These are phyloP conservation scores for Lamproptera curius DNA, from an alignment of 2,888 invertebrate species.

Conservation along the genomic window DNA sequence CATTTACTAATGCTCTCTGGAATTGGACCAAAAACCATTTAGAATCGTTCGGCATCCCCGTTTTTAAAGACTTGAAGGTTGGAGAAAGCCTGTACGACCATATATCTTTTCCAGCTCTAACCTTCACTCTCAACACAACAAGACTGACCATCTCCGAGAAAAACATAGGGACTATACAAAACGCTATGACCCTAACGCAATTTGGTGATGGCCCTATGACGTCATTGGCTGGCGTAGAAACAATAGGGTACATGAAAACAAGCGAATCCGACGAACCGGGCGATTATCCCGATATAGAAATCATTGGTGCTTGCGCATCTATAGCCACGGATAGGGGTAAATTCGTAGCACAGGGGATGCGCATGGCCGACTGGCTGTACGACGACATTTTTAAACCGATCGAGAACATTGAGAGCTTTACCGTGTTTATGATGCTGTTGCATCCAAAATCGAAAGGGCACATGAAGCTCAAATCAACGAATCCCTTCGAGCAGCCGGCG, in stretches of 20 bases:
- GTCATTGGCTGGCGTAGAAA: slow-evolving; percentile 76
- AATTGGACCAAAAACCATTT: slow-evolving; percentile 81
- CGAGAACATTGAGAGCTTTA: slow-evolving; percentile 62
- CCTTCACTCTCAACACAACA: slow-evolving; percentile 72
- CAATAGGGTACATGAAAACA: slow-evolving; percentile 78
- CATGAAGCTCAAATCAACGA: slow-evolving; percentile 78
- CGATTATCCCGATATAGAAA: slow-evolving; percentile 81
- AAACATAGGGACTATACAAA: slow-evolving; percentile 46
- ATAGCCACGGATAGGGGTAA: slow-evolving; percentile 75
- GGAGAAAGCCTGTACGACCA: slow-evolving; percentile 84
- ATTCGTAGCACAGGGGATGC: slow-evolving; percentile 57
- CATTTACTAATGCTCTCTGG: slow-evolving; percentile 85
- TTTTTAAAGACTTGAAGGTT: slow-evolving; percentile 80
- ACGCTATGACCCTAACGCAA: slow-evolving; percentile 49
- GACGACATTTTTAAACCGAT: slow-evolving; percentile 57
- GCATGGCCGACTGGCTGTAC: slow-evolving; percentile 60
- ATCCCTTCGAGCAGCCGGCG: slow-evolving; percentile 82
- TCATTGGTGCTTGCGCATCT: slow-evolving; percentile 78
- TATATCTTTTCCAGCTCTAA: slow-evolving; percentile 77
- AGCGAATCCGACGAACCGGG: slow-evolving; percentile 71
- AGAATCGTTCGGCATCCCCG: slow-evolving; percentile 74
- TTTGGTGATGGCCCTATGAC: slow-evolving; percentile 75
- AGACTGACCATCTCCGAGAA: slow-evolving; percentile 47
- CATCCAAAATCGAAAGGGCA: slow-evolving; percentile 82
- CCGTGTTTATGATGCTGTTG: slow-evolving; percentile 76